Conservation (phyloP, 2,888 invertebrate species). For the Sipha maydis region DNA sequence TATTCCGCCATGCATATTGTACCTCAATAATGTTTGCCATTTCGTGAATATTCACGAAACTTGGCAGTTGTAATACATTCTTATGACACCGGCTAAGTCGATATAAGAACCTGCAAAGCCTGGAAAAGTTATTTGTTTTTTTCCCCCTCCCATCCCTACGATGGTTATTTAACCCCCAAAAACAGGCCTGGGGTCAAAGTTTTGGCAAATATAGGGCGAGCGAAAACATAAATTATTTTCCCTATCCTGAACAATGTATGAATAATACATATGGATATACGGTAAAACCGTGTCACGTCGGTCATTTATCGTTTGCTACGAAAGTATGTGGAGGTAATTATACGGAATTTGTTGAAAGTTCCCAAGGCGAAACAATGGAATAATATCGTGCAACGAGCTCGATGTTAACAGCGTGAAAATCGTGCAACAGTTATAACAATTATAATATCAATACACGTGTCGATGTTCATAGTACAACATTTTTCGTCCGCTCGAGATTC, state of each 20-base stretch:
- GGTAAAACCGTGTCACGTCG: not conserved
- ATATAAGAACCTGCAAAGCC: slow-evolving; percentile 40
- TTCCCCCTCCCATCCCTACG: not conserved
- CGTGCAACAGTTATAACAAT: too few relatives aligned
- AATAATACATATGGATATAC: slow-evolving; percentile 13
- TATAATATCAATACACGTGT: too few relatives aligned
- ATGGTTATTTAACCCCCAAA: not conserved
- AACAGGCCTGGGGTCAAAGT: slow-evolving; percentile 1
- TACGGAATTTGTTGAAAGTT: too few relatives aligned
- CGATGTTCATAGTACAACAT: too few relatives aligned
- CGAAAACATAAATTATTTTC: slow-evolving; percentile 48
- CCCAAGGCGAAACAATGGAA: too few relatives aligned
- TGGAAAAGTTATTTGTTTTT: slow-evolving; percentile 40
- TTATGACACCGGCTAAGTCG: slow-evolving; percentile 40
- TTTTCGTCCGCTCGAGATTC: too few relatives aligned
- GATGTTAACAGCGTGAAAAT: too few relatives aligned
- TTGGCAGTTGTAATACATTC: slow-evolving; percentile 39
- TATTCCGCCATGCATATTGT: not conserved
- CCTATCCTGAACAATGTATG: not conserved
- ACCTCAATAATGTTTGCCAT: not conserved
- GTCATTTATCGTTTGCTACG: slow-evolving; percentile 13
- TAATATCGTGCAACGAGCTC: too few relatives aligned
- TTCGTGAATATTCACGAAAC: slow-evolving; percentile 4
- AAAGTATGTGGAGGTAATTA: not conserved
- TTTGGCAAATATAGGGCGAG: slow-evolving; percentile 12